phyloP scores from a whole-genome alignment of 92 coral and sea anemone species.

The Paragorgia papillata region DNA sequence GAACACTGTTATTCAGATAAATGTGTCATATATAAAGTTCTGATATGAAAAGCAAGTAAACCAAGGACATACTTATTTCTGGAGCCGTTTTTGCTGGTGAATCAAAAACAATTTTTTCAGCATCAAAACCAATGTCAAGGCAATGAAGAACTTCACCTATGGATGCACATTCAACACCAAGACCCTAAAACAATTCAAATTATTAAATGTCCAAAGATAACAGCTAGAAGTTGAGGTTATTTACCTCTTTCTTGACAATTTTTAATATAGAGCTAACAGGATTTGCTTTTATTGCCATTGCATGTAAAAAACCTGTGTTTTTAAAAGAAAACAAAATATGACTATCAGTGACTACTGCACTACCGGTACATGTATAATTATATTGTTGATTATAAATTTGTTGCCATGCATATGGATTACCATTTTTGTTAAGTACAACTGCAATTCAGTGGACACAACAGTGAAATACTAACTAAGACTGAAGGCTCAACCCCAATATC shows the following conservation, averaged over 20 bases:
- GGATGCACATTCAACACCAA: constrained; percentile 92
- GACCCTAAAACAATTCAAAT: constrained; percentile 53
- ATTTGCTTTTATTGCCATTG: constrained; percentile 77
- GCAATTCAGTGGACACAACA: no score
- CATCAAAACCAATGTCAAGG: constrained; percentile 73
- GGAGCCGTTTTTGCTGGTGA: constrained; percentile 82
- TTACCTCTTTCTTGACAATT: constrained; percentile 64
- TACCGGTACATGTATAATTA: no score
- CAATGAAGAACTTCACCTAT: constrained; percentile 81
- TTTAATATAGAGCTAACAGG: constrained; percentile 70
- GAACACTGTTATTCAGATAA: no score
- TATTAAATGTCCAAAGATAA: background rate
- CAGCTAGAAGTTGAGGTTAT: background rate
- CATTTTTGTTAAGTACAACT: no score
- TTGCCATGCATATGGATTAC: no score
- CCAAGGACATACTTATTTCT: constrained; percentile 65
- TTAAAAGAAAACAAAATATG: background rate
- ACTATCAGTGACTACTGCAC: no score
- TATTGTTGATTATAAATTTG: no score
- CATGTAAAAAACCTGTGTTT: constrained; percentile 67
- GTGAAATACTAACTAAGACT: no score
- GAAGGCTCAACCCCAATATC: no score
- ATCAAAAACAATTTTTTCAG: constrained; percentile 81
- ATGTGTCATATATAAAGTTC: background rate
- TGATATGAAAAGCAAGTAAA: background rate